phyloP scores from a whole-genome alignment of 2,888 invertebrate genomes.

The Nyleta sp. region DNA sequence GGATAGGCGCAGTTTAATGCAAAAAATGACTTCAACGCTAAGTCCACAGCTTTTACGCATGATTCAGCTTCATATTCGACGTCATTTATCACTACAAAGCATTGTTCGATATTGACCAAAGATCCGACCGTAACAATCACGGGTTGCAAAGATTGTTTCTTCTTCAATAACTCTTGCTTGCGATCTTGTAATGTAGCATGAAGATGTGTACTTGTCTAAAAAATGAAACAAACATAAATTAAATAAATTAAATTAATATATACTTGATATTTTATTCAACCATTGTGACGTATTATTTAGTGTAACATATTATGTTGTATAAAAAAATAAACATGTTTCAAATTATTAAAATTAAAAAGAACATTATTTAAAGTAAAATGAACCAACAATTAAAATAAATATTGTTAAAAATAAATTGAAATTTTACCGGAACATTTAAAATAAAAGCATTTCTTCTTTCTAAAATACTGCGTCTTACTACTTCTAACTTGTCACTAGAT shows the following conservation, averaged over 20 bases:
- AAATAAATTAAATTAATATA: neutral
- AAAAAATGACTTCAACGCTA: conserved; percentile 29
- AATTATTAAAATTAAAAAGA: too few species aligned
- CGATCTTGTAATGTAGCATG: conserved; percentile 21
- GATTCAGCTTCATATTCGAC: conserved; percentile 17
- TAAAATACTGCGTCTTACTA: neutral
- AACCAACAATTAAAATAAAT: neutral
- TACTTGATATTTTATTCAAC: too few species aligned
- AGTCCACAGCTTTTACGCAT: conserved; percentile 31
- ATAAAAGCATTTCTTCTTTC: conserved; percentile 31
- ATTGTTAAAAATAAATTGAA: too few species aligned
- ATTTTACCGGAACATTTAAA: conserved; percentile 28
- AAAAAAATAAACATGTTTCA: neutral
- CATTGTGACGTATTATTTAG: too few species aligned
- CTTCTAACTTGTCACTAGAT: neutral
- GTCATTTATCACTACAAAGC: conserved; percentile 23
- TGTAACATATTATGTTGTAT: neutral
- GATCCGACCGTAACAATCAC: conserved; percentile 25
- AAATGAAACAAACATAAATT: neutral
- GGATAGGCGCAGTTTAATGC: conserved; percentile 38
- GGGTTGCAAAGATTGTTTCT: conserved; percentile 22
- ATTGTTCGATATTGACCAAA: conserved; percentile 15
- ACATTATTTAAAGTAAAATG: neutral
- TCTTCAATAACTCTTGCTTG: conserved; percentile 10
- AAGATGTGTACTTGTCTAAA: conserved; percentile 15